These are phyloP conservation scores for Tetramorium simillimum DNA, from an alignment of 1,140 invertebrate species.

Conservation along the genomic window DNA sequence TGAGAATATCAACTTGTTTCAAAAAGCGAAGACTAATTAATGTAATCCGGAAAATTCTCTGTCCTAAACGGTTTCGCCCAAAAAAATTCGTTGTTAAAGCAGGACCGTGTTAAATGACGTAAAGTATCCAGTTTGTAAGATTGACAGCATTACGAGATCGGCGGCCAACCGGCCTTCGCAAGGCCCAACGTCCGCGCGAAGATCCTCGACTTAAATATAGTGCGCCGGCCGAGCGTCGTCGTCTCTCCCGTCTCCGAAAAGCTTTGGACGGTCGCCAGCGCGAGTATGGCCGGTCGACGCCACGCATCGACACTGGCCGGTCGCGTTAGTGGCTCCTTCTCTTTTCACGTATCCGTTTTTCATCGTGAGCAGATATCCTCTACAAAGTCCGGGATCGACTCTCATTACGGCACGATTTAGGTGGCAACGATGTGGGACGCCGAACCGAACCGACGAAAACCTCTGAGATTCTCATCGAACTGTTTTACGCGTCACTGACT, in stretches of 20 bases:
- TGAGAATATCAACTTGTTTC: neutral
- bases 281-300: slow-evolving; percentile 60
- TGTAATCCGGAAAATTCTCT: neutral
- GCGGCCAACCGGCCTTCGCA: neutral
- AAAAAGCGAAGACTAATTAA: neutral
- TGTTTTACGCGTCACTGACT: neutral
- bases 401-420: neutral
- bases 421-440: neutral
- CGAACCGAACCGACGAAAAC: neutral
- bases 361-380: neutral
- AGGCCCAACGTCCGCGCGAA: slow-evolving; percentile 60
- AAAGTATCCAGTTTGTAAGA: neutral
- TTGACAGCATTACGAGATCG: neutral
- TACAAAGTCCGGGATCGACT: neutral
- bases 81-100: neutral
- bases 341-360: neutral
- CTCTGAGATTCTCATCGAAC: neutral
- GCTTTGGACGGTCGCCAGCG: slow-evolving; percentile 73
- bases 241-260: slow-evolving; percentile 61
- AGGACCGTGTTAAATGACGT: slow-evolving; percentile 7
- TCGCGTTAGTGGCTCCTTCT: neutral
- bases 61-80: neutral
- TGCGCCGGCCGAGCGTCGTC: slow-evolving; percentile 68
- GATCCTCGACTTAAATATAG: slow-evolving; percentile 81
- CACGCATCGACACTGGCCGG: slow-evolving; percentile 6